Evolutionary conservation across 2,113 vertebrate genomes (phyloP), one percentile per base, ranked within the genome.

Genomic region (Condylura cristata): DNA sequence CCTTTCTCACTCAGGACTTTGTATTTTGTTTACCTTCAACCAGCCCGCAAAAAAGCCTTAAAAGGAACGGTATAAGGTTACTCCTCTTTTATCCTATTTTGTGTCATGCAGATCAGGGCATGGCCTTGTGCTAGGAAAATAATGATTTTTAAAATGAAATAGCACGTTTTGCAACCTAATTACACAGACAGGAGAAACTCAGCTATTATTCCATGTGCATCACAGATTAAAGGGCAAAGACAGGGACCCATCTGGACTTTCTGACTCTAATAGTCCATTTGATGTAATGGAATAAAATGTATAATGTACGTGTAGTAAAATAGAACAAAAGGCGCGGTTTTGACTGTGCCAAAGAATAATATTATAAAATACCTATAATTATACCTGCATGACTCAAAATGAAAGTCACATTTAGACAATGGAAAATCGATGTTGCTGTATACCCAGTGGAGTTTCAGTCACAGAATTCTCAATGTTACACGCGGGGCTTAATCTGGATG

Each of bases 281-380:
- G 95, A 95, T 86, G 94, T 95, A 83, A 97, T 90, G 94, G 95
- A 96, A 94, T 83, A 70, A 95, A 92, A 90, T 41, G 71, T 34
- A 22, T 82, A 88, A 95, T 12, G 90, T 44, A 12, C 61, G 60
- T 3, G 48, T 11, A 82, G 89, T 88, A 53, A 97, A 90, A 94
- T 0, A 88, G 84, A 80, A 93, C 95, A 97, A 96, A 95, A 88
- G 84, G 53, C 70, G 28, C 30, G 68, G 82, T 88, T 96, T 88
- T 93, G 75, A 83, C 61, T 28, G 90, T 39, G 85, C 82, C 75
- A 86, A 78, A 34, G 80, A 94, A 80, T 16, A 71, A 60, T 34
- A 34, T 92, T 78, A 70, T 71, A 63, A 90, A 95, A 93, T 7
- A 92, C 90, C 96, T 89, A 18, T 95, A 93, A 97, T 97, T 95